phyloP scores from a whole-genome alignment of 2,888 invertebrate genomes.

The Masnerella sp. region DNA sequence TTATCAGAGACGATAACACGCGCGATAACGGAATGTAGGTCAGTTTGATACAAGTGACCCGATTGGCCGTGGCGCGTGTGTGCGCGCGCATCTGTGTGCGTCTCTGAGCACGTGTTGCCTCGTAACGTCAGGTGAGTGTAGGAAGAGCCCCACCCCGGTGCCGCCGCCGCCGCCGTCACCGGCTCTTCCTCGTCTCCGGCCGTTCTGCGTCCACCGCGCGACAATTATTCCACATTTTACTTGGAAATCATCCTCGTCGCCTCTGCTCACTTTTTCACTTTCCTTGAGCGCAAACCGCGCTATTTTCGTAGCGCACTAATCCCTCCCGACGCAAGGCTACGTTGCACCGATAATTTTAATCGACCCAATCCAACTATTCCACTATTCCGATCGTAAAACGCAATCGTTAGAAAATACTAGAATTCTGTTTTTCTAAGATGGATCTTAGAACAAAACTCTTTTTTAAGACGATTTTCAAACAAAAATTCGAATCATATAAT shows the following conservation, averaged over 20 bases:
- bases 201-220: constrained; percentile 27
- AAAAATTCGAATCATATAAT: too few species aligned
- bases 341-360: too few species aligned
- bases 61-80: constrained; percentile 66
- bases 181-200: constrained; percentile 29
- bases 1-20: constrained; percentile 74
- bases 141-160: constrained; percentile 28
- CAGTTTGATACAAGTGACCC: constrained; percentile 77
- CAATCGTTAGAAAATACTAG: too few species aligned
- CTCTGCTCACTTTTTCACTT: constrained; percentile 24
- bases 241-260: constrained; percentile 16
- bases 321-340: too few species aligned
- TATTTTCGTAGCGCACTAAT: too few species aligned
- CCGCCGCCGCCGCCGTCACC: background rate
- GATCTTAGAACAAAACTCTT: too few species aligned
- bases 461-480: too few species aligned
- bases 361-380: too few species aligned
- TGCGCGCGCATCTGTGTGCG: constrained; percentile 23
- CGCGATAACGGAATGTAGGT: constrained; percentile 76
- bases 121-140: constrained; percentile 40
- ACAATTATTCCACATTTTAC: constrained; percentile 38
- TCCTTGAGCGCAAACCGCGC: constrained; percentile 22
- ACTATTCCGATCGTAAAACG: too few species aligned
- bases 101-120: constrained; percentile 36
- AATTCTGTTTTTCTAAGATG: too few species aligned